phyloP scores from a whole-genome alignment of 2,113 vertebrate species.

The Hippocampus barbouri region DNA sequence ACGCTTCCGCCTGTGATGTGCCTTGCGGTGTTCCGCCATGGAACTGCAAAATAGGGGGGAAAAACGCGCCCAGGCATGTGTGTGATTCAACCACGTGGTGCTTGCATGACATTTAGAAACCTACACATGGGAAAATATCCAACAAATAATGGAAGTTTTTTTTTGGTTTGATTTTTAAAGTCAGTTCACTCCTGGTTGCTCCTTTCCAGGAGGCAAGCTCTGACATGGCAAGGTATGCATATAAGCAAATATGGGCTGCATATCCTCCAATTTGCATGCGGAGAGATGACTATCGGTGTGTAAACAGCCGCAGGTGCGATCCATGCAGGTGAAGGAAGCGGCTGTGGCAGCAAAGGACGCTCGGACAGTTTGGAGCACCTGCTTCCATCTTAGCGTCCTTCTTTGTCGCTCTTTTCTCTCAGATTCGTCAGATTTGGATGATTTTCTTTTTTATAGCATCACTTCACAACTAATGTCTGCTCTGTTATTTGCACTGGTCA shows the following conservation, averaged over 20 bases:
- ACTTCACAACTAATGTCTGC: not conserved
- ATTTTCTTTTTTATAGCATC: not conserved
- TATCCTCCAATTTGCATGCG: not conserved
- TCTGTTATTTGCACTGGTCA: not conserved
- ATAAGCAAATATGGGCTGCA: not conserved
- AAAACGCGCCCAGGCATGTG: not conserved
- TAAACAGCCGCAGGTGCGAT: slow-evolving; percentile 15
- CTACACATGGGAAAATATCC: not conserved
- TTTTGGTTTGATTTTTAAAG: not conserved
- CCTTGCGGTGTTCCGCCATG: not conserved
- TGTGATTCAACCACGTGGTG: slow-evolving; percentile 4
- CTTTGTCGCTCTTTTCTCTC: not conserved
- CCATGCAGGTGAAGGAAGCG: slow-evolving; percentile 17
- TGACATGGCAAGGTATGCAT: not conserved
- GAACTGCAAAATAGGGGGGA: slow-evolving; percentile 1
- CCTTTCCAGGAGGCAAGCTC: not conserved
- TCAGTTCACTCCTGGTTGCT: not conserved
- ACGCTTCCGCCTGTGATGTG: slow-evolving; percentile 41
- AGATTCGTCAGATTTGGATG: not conserved
- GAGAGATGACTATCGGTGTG: not conserved
- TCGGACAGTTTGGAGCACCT: slow-evolving; percentile 19
- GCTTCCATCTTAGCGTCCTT: not conserved
- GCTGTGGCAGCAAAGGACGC: not conserved
- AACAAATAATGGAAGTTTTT: not conserved
- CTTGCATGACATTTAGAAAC: not conserved